Evolutionary conservation across 2,888 invertebrate species (phyloP).

Genomic region (Stictocephala bisonia): DNA sequence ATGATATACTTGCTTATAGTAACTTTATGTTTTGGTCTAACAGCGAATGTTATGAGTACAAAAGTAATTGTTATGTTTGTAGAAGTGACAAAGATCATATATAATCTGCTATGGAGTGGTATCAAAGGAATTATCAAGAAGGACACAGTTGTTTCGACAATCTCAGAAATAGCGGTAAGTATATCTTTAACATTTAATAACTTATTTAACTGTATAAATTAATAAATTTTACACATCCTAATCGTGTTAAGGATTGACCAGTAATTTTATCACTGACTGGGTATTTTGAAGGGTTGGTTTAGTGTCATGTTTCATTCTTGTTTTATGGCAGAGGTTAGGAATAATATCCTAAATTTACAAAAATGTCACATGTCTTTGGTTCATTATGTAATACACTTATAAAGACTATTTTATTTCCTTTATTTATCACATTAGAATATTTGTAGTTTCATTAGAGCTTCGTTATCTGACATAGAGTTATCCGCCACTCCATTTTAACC

Average conservation of each 20-base stretch:
- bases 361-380: too few species aligned
- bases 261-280: neutral
- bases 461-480: too few species aligned
- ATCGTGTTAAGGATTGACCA: neutral
- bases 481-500: too few species aligned
- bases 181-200: constrained; percentile 10
- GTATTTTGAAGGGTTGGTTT: too few species aligned
- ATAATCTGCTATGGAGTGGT: constrained; percentile 84
- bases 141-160: constrained; percentile 78
- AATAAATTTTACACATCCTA: neutral
- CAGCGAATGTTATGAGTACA: neutral
- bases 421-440: too few species aligned
- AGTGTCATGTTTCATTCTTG: too few species aligned
- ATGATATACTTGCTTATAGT: too few species aligned
- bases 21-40: neutral
- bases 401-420: too few species aligned
- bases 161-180: constrained; percentile 83
- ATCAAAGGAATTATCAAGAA: constrained; percentile 80
- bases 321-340: too few species aligned
- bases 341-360: too few species aligned
- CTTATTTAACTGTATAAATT: constrained; percentile 31
- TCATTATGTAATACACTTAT: too few species aligned
- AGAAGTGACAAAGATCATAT: constrained; percentile 79
- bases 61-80: constrained; percentile 70
- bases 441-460: too few species aligned